Conservation (phyloP, 2,888 invertebrate species). For the Eupithecia insigniata region DNA sequence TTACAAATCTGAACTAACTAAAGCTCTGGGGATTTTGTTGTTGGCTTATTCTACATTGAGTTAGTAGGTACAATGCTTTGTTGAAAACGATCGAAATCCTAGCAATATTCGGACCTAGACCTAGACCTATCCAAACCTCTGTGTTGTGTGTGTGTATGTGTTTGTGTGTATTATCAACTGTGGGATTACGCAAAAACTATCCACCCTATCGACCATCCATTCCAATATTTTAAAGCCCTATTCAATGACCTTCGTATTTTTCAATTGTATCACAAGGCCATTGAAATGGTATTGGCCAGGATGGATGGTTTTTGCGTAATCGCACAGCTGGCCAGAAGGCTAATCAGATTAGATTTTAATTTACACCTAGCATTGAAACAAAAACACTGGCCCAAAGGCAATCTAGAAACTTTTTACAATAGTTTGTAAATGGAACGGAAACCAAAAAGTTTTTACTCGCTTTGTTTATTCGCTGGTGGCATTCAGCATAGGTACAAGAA, state of each 20-base stretch:
- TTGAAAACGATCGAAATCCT: neutral
- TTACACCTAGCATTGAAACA: neutral
- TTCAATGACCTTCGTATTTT: too few species aligned
- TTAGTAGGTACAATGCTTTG: neutral
- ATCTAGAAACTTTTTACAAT: neutral
- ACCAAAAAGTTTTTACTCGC: slow-evolving; percentile 6
- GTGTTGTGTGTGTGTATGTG: too few species aligned
- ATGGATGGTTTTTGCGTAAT: too few species aligned
- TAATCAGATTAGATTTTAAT: neutral
- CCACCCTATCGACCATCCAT: too few species aligned
- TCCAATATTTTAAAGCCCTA: too few species aligned
- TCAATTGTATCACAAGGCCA: too few species aligned
- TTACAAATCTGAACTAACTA: neutral
- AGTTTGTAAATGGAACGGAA: neutral
- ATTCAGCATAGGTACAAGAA: neutral
- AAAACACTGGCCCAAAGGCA: neutral
- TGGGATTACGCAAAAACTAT: too few species aligned
- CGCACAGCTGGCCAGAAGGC: neutral
- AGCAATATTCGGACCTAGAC: neutral
- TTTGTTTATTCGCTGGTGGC: neutral
- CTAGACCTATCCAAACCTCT: too few species aligned
- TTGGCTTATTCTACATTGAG: neutral
- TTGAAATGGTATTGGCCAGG: too few species aligned
- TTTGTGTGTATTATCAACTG: too few species aligned
- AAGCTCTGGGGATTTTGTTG: neutral